These are phyloP conservation scores for Gasteruption jaculator DNA, from an alignment of 2,888 invertebrate genomes.

Conservation along the genomic window DNA sequence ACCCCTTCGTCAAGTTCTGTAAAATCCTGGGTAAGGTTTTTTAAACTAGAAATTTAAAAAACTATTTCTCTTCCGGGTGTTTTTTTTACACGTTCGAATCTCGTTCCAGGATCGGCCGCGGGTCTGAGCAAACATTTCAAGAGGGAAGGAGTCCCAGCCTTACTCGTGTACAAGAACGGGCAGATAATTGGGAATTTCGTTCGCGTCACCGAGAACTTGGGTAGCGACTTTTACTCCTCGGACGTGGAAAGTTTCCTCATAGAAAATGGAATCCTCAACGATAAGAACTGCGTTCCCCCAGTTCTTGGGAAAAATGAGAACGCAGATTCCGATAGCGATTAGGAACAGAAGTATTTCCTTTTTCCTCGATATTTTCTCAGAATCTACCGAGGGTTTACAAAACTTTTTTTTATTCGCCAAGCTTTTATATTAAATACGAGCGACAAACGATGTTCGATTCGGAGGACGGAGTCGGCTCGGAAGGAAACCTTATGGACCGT, in stretches of 20 bases:
- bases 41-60: conserved; percentile 2
- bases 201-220: conserved; percentile 78
- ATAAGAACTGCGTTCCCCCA: conserved; percentile 60
- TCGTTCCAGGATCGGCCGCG: conserved; percentile 64
- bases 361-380: too few species aligned
- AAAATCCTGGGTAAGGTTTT: conserved; percentile 60
- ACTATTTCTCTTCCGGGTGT: too few species aligned
- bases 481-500: too few species aligned
- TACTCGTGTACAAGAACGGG: conserved; percentile 86
- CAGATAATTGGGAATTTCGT: conserved; percentile 92
- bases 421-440: too few species aligned
- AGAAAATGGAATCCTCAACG: conserved; percentile 77
- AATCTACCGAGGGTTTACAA: too few species aligned
- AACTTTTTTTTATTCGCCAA: too few species aligned
- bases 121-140: conserved; percentile 85
- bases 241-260: conserved; percentile 89
- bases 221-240: conserved; percentile 82
- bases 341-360: too few species aligned
- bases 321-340: conserved; percentile 46
- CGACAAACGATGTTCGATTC: too few species aligned
- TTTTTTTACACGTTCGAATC: too few species aligned
- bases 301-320: conserved; percentile 46
- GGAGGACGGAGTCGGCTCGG: too few species aligned
- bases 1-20: conserved; percentile 86
- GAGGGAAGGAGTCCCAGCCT: conserved; percentile 82